A percentile compares a stretch with the other conserved stretches of the same genome.
Evolutionary conservation across 2,888 invertebrate genomes (phyloP).

Genomic region (Catonia carolina): DNA sequence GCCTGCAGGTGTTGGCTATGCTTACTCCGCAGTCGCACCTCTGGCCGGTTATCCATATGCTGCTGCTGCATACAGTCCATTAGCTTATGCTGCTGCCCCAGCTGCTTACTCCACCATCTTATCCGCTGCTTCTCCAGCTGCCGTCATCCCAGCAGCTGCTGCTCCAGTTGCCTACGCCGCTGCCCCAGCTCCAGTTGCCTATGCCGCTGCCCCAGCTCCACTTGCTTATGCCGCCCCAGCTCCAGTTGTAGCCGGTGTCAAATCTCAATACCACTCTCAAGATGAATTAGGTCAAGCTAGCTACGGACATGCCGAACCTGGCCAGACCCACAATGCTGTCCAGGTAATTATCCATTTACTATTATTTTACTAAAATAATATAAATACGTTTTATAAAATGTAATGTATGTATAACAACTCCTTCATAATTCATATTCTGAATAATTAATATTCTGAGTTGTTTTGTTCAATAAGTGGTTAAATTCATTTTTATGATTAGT

Average conservation of each 20-base stretch:
- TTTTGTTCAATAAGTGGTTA: no score
- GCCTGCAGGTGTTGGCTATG: conserved; percentile 35
- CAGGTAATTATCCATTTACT: conserved; percentile 29
- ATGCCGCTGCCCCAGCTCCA: conserved; percentile 20
- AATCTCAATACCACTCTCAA: conserved; percentile 42
- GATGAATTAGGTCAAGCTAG: conserved; percentile 41
- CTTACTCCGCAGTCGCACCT: conserved; percentile 31
- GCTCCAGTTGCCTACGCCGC: conserved; percentile 10
- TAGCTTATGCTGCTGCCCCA: conserved; percentile 25
- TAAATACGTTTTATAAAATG: no score
- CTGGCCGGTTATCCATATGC: neutral
- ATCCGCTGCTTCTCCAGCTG: conserved; percentile 34
- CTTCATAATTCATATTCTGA: no score
- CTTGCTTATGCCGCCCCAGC: conserved; percentile 34
- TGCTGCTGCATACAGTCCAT: conserved; percentile 18
- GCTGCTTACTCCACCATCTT: conserved; percentile 34
- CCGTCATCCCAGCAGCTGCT: no score
- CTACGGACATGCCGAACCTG: conserved; percentile 41
- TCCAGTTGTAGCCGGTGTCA: conserved; percentile 34
- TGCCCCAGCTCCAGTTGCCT: conserved; percentile 24
- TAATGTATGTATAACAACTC: no score
- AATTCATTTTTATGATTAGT: no score
- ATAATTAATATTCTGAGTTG: no score
- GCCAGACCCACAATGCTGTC: conserved; percentile 40
- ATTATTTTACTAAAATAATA: neutral